Percentiles rank a stretch among this genome's conserved stretches.
Conservation (phyloP, 2,888 invertebrate species). For the Oxytorus armatus region DNA sequence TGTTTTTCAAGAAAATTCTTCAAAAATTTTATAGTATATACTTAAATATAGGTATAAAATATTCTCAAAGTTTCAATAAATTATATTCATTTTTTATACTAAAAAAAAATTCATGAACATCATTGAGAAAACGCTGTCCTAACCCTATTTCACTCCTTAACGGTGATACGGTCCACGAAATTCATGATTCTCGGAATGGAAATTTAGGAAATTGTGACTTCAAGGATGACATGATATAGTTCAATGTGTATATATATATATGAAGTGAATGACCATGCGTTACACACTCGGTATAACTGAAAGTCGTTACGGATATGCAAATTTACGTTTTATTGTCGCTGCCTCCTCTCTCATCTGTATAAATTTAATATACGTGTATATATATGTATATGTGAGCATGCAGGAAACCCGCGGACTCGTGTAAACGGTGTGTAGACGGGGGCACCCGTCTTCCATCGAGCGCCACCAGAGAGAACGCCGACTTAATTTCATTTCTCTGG, state of each 20-base stretch:
- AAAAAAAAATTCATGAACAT: too few species aligned
- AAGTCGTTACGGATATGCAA: constrained; percentile 82
- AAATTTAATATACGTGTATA: constrained; percentile 4
- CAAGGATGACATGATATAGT: background rate
- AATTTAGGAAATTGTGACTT: constrained; percentile 42
- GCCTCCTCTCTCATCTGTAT: constrained; percentile 19
- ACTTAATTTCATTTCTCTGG: constrained; percentile 82
- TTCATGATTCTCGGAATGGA: constrained; percentile 43
- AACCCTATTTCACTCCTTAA: too few species aligned
- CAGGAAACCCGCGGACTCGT: constrained; percentile 72
- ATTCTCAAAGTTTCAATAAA: too few species aligned
- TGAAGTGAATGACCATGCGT: background rate
- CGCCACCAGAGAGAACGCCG: constrained; percentile 53
- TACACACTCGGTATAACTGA: constrained; percentile 63
- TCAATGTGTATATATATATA: constrained; percentile 4
- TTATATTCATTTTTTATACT: too few species aligned
- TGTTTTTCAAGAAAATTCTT: too few species aligned
- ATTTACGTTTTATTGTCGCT: constrained; percentile 81
- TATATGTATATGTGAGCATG: background rate
- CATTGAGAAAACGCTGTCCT: too few species aligned
- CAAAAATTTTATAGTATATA: too few species aligned
- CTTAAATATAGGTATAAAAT: too few species aligned
- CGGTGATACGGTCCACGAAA: constrained; percentile 32
- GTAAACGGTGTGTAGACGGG: constrained; percentile 81
- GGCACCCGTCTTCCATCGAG: background rate